phyloP scores from a whole-genome alignment of 2,888 invertebrate species.

The Tetragonula carbonaria region DNA sequence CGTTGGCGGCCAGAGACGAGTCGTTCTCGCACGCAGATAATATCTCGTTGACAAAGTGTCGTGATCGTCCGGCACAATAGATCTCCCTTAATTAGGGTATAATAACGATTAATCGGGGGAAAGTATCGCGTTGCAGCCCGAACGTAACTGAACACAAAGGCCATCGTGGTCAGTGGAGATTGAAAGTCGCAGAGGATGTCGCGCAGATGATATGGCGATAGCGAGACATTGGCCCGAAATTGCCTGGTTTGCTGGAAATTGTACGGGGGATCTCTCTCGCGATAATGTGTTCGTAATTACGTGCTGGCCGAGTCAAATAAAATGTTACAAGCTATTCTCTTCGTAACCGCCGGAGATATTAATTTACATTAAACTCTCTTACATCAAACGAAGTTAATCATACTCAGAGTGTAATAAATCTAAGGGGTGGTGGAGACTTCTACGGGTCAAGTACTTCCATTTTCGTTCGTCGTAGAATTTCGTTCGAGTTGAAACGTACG shows the following conservation, averaged over 20 bases:
- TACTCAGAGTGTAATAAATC: not conserved
- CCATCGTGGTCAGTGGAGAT: constrained; percentile 12
- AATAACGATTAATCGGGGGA: constrained; percentile 54
- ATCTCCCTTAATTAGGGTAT: constrained; percentile 65
- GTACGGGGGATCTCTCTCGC: not conserved
- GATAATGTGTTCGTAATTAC: not conserved
- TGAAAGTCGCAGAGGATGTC: constrained; percentile 3
- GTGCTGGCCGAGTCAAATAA: no score
- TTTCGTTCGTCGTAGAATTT: not conserved
- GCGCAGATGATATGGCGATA: not conserved
- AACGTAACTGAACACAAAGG: not conserved
- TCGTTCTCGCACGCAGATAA: constrained; percentile 69
- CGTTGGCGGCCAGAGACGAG: constrained; percentile 57
- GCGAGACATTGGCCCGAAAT: not conserved
- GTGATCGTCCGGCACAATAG: constrained; percentile 42
- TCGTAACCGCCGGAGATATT: not conserved
- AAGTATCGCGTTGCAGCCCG: constrained; percentile 8
- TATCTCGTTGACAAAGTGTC: constrained; percentile 72
- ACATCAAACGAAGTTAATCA: not conserved
- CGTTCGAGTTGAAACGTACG: not conserved
- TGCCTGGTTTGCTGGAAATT: not conserved
- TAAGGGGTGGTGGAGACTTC: fast-evolving
- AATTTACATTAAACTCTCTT: not conserved
- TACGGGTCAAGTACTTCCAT: not conserved
- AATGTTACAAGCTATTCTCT: not conserved